Percentiles rank a stretch among this genome's conserved stretches.
Conservation (phyloP, 2,888 invertebrate genomes). For the Acronicta leporina region DNA sequence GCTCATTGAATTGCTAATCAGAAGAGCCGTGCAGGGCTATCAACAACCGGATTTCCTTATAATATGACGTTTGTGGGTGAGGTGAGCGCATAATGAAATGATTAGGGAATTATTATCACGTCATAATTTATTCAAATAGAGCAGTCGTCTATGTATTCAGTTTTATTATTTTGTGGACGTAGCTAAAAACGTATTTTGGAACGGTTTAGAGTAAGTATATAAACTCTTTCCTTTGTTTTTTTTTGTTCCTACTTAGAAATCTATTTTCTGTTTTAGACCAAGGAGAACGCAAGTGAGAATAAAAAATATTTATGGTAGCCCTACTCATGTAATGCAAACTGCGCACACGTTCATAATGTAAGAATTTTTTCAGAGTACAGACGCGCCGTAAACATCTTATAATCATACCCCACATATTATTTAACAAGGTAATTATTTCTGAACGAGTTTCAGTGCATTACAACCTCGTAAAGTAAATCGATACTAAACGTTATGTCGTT, state of each 20-base stretch:
- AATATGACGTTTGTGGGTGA: constrained; percentile 22
- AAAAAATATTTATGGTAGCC: neutral
- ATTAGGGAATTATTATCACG: constrained; percentile 7
- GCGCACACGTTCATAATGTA: neutral
- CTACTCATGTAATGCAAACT: constrained; percentile 2
- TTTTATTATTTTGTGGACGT: too few species aligned
- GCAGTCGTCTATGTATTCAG: too few species aligned
- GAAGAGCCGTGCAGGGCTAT: constrained; percentile 26
- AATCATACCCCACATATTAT: constrained; percentile 11
- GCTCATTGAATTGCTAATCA: constrained; percentile 72
- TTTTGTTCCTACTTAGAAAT: too few species aligned
- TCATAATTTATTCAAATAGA: constrained; percentile 9
- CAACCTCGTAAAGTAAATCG: constrained; percentile 18
- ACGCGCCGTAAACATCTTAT: constrained; percentile 1
- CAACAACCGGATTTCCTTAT: constrained; percentile 17
- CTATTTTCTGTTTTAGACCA: too few species aligned
- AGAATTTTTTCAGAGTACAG: neutral
- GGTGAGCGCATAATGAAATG: constrained; percentile 4
- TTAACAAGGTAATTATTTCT: constrained; percentile 16
- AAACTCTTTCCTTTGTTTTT: too few species aligned
- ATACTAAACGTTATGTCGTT: constrained; percentile 23
- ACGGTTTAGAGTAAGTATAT: too few species aligned
- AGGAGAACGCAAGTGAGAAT: too few species aligned
- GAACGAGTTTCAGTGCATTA: constrained; percentile 9
- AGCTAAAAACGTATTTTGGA: too few species aligned